Conservation (phyloP, 2,888 invertebrate species). For the Drosophila mettleri region DNA sequence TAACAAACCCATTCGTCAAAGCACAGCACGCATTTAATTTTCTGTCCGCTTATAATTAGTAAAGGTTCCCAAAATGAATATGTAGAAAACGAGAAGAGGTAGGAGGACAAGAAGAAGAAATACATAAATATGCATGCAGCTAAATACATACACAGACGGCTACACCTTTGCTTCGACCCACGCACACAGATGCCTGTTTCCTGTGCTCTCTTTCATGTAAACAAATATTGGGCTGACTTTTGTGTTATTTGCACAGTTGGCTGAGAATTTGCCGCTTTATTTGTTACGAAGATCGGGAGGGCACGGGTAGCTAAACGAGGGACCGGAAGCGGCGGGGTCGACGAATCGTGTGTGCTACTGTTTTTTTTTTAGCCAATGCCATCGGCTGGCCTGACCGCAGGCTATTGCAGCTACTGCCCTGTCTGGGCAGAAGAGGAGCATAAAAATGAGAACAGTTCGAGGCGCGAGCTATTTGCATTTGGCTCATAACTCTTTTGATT, state of each 20-base stretch:
- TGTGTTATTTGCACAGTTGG: constrained; percentile 73
- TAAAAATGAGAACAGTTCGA: constrained; percentile 61
- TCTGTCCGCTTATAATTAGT: constrained; percentile 3
- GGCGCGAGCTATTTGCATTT: constrained; percentile 71
- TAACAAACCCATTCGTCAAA: too few species aligned
- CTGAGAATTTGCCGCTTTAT: constrained; percentile 58
- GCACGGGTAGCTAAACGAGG: background rate
- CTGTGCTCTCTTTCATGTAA: constrained; percentile 55
- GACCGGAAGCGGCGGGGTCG: background rate
- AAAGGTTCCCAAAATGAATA: constrained; percentile 10
- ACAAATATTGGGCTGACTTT: constrained; percentile 62
- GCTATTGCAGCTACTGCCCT: constrained; percentile 14
- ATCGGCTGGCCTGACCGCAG: constrained; percentile 43
- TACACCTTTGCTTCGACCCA: constrained; percentile 2
- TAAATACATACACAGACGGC: background rate
- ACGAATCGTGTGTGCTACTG: constrained; percentile 6
- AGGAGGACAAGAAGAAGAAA: background rate
- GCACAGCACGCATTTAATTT: background rate
- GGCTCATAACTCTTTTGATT: constrained; percentile 81
- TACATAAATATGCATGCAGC: constrained; percentile 9
- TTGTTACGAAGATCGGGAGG: constrained; percentile 10
- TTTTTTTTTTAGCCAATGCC: constrained; percentile 21
- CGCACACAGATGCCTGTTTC: constrained; percentile 37
- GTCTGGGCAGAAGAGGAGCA: constrained; percentile 35
- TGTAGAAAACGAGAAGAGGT: background rate